Evolutionary conservation across 2,888 invertebrate genomes (phyloP).

Genomic region (Drosophila atroscutellata): DNA sequence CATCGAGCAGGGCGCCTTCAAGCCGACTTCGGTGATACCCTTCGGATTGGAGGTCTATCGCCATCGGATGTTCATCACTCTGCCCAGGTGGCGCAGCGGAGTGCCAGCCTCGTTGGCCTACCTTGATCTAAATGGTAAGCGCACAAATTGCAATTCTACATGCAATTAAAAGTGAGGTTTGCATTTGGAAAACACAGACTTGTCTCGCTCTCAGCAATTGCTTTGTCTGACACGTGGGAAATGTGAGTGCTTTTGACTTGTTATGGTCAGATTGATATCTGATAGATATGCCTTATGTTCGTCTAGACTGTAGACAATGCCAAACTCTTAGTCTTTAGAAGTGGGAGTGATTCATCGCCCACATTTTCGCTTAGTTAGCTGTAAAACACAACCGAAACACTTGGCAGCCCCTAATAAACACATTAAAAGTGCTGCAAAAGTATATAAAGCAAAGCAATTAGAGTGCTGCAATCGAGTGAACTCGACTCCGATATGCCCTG

Average conservation of each 20-base stretch:
- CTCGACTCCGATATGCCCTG: not conserved
- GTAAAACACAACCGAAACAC: slow-evolving; percentile 11
- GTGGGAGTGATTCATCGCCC: slow-evolving; percentile 9
- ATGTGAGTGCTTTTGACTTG: slow-evolving; percentile 5
- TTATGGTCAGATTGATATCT: not conserved
- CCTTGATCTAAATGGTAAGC: slow-evolving; percentile 89
- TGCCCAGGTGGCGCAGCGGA: slow-evolving; percentile 91
- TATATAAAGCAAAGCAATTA: not conserved
- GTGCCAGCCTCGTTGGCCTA: slow-evolving; percentile 91
- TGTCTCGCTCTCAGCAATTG: slow-evolving; percentile 21
- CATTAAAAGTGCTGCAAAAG: slow-evolving; percentile 16
- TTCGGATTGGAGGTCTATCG: slow-evolving; percentile 90
- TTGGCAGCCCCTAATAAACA: slow-evolving; percentile 30
- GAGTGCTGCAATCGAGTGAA: not conserved
- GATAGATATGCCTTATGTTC: slow-evolving; percentile 11
- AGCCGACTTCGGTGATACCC: slow-evolving; percentile 90
- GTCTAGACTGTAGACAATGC: slow-evolving; percentile 32
- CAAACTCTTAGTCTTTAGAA: slow-evolving; percentile 36
- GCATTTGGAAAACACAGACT: not conserved
- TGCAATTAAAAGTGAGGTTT: slow-evolving; percentile 10
- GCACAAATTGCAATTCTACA: slow-evolving; percentile 24
- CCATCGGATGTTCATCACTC: slow-evolving; percentile 89
- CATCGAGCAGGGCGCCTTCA: slow-evolving; percentile 87
- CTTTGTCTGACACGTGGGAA: slow-evolving; percentile 44
- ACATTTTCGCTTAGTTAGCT: slow-evolving; percentile 42